Evolutionary conservation across 2,888 invertebrate genomes (phyloP), one percentile per base, ranked within the genome.

Genomic region (Stegana nigrithorax): DNA sequence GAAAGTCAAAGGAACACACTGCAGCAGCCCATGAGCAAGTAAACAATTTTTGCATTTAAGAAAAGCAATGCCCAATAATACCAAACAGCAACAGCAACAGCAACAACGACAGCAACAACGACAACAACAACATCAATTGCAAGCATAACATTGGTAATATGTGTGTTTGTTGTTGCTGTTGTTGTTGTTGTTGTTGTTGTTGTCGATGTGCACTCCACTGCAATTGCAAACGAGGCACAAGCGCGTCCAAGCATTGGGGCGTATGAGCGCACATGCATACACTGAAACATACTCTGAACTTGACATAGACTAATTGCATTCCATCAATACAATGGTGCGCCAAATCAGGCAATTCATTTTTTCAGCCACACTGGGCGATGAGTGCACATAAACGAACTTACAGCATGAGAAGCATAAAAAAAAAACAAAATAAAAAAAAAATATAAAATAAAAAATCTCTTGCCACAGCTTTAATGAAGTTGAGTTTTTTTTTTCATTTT

Each of bases 281-380:
- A 10, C 17, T 19, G 21, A 17, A 32, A 36, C 45, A 50, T 50
- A 27, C 26, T 51, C 26, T 21, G 47, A 26, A 53, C 14, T 73
- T 78, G 80, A 74, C 81, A 73, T 67, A 73, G 77, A 81, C 76
- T 81, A 81, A 81, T 81, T 78, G 69, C 72, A 71, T 73, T 75
- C 71, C 74, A 78, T 74, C 70, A 77, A 71, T 72, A 67, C 65
- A 76, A 78, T 73, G 76, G 73, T 71, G 68, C 68, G 62, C 64
- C 71, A 73, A 78, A 75, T 78, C 71, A 71, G 76, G 69, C 76
- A 72, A 71, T 75, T 69, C 73, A 76, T 74, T 70, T 59, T 60
- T 58, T 26, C 26, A 50, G 17, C 23, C 45, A 23, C 12, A 8
- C 45, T 23, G 5, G 60, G 62, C 53, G 51, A 61, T 62, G 75